A percentile compares a stretch with the other conserved stretches of the same genome.
Evolutionary conservation across 2,113 vertebrate genomes (phyloP).

Genomic region (Spheniscus mendiculus): DNA sequence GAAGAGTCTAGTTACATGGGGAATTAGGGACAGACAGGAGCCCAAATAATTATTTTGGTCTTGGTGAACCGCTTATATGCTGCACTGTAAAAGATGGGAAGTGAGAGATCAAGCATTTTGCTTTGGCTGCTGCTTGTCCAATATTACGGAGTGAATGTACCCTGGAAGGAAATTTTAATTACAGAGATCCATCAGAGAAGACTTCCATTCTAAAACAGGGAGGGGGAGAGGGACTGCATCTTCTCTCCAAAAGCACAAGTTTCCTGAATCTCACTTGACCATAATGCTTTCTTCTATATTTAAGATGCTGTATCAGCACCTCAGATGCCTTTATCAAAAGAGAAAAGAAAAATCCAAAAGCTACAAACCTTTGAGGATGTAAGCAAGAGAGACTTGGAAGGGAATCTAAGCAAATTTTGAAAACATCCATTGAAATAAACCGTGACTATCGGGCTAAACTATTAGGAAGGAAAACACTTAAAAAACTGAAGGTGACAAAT

Average conservation of each 20-base stretch:
- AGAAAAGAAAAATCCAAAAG: slow-evolving; percentile 31
- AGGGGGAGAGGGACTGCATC: background rate
- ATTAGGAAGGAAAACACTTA: slow-evolving; percentile 22
- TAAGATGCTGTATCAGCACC: slow-evolving; percentile 38
- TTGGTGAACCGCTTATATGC: background rate
- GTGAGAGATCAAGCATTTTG: background rate
- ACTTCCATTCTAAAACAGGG: background rate
- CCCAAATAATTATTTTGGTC: background rate
- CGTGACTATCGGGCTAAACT: slow-evolving; percentile 7
- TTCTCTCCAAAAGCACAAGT: background rate
- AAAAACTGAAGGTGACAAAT: slow-evolving; percentile 46
- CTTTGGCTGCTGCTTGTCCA: background rate
- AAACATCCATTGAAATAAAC: slow-evolving; percentile 36
- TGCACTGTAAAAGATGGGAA: background rate
- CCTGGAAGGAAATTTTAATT: slow-evolving; percentile 19
- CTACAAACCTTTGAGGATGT: slow-evolving; percentile 7
- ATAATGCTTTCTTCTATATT: background rate
- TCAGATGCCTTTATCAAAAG: slow-evolving; percentile 10
- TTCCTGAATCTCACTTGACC: slow-evolving; percentile 15
- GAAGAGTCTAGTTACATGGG: background rate
- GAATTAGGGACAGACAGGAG: background rate
- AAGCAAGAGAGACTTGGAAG: slow-evolving; percentile 37
- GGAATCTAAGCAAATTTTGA: slow-evolving; percentile 58
- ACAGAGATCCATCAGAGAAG: background rate
- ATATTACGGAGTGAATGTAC: background rate